A percentile compares a stretch with the other conserved stretches of the same genome.
phyloP scores from a whole-genome alignment of 1,140 invertebrate species.

The Zaprionus tsacasi region DNA sequence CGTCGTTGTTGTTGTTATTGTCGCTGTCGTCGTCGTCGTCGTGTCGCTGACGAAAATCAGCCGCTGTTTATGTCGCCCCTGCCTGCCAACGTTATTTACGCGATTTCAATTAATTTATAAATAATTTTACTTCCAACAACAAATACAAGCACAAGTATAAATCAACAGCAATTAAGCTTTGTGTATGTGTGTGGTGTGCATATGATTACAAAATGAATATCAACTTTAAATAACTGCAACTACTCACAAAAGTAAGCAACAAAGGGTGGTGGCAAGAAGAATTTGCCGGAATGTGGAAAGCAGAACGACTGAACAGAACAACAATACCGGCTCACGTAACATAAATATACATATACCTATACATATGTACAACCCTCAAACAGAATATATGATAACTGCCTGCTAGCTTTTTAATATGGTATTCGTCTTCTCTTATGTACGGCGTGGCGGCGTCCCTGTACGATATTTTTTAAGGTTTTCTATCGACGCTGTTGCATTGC shows the following conservation, averaged over 20 bases:
- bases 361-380: conserved; percentile 41
- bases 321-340: conserved; percentile 52
- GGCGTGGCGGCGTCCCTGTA: conserved; percentile 50
- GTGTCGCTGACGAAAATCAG: conserved; percentile 38
- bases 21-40: conserved; percentile 37
- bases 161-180: conserved; percentile 45
- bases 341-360: conserved; percentile 45
- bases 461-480: conserved; percentile 39
- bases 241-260: conserved; percentile 43
- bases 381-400: not conserved
- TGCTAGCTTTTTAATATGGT: not conserved
- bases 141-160: conserved; percentile 33
- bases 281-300: conserved; percentile 70
- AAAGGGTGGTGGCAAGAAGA: conserved; percentile 30
- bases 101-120: conserved; percentile 65
- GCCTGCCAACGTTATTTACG: conserved; percentile 41
- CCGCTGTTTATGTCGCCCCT: conserved; percentile 32
- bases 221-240: conserved; percentile 31
- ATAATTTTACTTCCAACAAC: conserved; percentile 53
- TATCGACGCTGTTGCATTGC: conserved; percentile 65
- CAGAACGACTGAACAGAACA: conserved; percentile 50
- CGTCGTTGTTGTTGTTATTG: conserved; percentile 34
- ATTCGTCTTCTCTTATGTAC: too few relatives aligned
- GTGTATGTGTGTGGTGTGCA: conserved; percentile 32
- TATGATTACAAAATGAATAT: conserved; percentile 36